Evolutionary conservation across 2,797 vertebrate genomes (phyloP).

Genomic region (Amphiprion clarkii): DNA sequence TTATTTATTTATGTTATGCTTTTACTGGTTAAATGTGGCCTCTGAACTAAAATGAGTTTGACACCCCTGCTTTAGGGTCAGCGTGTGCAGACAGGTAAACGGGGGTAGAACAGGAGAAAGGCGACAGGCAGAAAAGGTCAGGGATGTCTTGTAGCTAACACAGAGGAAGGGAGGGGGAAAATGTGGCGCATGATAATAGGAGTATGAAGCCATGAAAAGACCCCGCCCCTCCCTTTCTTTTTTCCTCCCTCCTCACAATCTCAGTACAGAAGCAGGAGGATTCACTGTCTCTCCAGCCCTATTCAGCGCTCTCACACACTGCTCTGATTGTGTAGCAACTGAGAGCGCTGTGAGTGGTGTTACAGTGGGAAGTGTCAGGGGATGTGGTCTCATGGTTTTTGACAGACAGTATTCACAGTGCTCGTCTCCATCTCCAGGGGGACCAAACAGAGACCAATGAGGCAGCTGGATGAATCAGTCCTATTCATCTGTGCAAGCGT

Average conservation of each 20-base stretch:
- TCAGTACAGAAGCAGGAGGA: conserved; percentile 60
- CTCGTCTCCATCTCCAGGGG: conserved; percentile 74
- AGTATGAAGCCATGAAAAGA: conserved; percentile 52
- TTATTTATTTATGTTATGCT: too few relatives aligned
- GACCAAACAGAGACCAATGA: conserved; percentile 66
- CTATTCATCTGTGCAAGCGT: conserved; percentile 71
- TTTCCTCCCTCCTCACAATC: conserved; percentile 37
- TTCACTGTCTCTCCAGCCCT: conserved; percentile 52
- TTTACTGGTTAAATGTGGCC: too few relatives aligned
- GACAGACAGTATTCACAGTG: conserved; percentile 69
- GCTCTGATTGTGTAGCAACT: conserved; percentile 66
- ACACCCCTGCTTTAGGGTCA: background rate
- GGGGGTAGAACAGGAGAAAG: background rate
- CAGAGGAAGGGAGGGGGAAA: conserved; percentile 2
- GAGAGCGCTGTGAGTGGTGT: conserved; percentile 52
- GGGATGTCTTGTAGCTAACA: conserved; percentile 24
- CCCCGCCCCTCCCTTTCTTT: conserved; percentile 38
- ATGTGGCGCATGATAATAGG: conserved; percentile 36
- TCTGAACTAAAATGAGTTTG: too few relatives aligned
- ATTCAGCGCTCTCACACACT: conserved; percentile 67
- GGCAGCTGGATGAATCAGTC: conserved; percentile 68
- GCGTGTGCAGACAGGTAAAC: conserved; percentile 15
- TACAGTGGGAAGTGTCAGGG: conserved; percentile 77
- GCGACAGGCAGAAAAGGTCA: conserved; percentile 41
- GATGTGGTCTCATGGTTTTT: conserved; percentile 71